phyloP scores from a whole-genome alignment of 2,113 vertebrate genomes.

The Megaceryle torquata region DNA sequence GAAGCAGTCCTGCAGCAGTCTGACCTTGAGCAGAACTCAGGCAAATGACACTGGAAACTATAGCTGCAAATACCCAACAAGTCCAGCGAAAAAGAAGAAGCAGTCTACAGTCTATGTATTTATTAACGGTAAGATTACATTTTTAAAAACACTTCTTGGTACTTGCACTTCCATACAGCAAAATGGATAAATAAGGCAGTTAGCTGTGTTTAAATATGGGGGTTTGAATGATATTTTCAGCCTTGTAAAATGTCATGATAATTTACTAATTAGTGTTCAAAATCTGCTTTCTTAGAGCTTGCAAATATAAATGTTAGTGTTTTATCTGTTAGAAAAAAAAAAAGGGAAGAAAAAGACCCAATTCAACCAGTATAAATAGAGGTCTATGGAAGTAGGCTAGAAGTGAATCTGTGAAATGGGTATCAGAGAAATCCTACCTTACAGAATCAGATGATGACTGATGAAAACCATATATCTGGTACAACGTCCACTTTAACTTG shows the following conservation, averaged over 20 bases:
- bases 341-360: not conserved
- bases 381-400: not conserved
- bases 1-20: slow-evolving; percentile 82
- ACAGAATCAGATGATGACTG: not conserved
- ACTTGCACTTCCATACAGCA: not conserved
- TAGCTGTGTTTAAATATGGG: not conserved
- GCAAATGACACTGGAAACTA: slow-evolving; percentile 87
- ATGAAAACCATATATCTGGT: not conserved
- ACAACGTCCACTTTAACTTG: not conserved
- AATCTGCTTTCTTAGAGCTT: not conserved
- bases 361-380: not conserved
- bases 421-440: not conserved
- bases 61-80: slow-evolving; percentile 81
- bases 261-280: not conserved
- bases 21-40: slow-evolving; percentile 79
- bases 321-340: not conserved
- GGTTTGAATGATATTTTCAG: not conserved
- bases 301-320: not conserved
- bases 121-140: slow-evolving; percentile 87
- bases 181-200: not conserved
- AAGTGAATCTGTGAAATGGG: not conserved
- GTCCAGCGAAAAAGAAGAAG: slow-evolving; percentile 66
- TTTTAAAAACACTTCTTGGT: not conserved
- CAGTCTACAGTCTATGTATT: slow-evolving; percentile 86
- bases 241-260: not conserved